phyloP scores from a whole-genome alignment of 2,113 vertebrate species.

The Opisthocomus hoazin region DNA sequence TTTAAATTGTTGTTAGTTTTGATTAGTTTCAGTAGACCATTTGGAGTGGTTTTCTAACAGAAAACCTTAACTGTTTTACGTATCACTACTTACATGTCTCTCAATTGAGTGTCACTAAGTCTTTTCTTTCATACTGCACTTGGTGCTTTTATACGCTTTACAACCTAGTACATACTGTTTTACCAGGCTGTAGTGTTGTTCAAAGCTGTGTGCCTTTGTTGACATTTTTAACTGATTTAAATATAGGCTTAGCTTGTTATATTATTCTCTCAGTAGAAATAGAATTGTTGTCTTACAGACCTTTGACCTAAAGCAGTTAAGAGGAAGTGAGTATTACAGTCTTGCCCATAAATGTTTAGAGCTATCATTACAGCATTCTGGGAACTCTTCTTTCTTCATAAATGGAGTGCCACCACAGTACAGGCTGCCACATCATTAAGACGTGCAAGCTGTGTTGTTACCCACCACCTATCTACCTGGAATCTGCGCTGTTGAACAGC shows the following conservation, averaged over 20 bases:
- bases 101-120: neutral
- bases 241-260: neutral
- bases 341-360: neutral
- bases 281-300: neutral
- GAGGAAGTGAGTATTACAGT: neutral
- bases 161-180: neutral
- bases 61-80: neutral
- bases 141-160: neutral
- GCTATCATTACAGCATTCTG: neutral
- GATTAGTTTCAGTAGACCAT: neutral
- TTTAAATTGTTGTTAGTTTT: neutral
- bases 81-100: neutral
- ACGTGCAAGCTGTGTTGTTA: neutral
- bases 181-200: neutral
- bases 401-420: neutral
- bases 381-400: neutral
- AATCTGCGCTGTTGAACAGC: neutral
- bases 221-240: neutral
- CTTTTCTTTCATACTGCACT: neutral
- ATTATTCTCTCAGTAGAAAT: neutral
- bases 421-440: neutral
- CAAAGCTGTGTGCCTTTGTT: neutral
- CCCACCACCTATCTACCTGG: neutral
- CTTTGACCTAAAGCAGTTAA: neutral
- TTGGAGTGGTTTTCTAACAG: neutral